Evolutionary conservation across 1,140 invertebrate species (phyloP).

Genomic region (Aphelenchoides avenae): DNA sequence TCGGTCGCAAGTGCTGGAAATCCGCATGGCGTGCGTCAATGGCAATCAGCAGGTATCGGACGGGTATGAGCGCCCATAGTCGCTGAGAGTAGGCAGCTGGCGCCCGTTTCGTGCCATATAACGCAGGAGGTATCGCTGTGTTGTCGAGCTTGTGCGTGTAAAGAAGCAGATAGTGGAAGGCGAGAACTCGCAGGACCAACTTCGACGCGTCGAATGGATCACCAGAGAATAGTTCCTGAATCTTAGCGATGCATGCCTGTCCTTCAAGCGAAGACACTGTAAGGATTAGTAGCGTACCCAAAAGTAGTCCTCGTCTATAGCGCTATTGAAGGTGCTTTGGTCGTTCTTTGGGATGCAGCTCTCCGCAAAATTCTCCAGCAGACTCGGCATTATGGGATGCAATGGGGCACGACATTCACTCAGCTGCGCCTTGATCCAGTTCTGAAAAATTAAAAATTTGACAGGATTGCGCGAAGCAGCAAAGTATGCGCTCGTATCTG

Average conservation of each 20-base stretch:
- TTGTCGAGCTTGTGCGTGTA: slow-evolving; percentile 37
- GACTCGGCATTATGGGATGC: slow-evolving; percentile 28
- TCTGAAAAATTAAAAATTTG: no score
- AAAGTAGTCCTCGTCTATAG: slow-evolving; percentile 40
- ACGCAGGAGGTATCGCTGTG: slow-evolving; percentile 1
- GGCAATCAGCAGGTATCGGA: slow-evolving; percentile 29
- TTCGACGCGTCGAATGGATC: slow-evolving; percentile 35
- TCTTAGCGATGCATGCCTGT: not conserved
- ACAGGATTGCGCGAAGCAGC: no score
- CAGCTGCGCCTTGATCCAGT: no score
- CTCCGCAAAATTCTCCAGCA: slow-evolving; percentile 35
- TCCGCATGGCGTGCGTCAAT: slow-evolving; percentile 29
- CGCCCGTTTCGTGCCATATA: not conserved
- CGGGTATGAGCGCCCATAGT: slow-evolving; percentile 39
- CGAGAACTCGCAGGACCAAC: slow-evolving; percentile 26
- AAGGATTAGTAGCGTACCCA: slow-evolving; percentile 11
- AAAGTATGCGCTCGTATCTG: no score
- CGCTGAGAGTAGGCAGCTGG: slow-evolving; percentile 25
- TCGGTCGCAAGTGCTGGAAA: slow-evolving; percentile 28
- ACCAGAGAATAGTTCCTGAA: slow-evolving; percentile 37
- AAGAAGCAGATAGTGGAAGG: slow-evolving; percentile 33
- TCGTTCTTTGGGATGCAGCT: slow-evolving; percentile 32
- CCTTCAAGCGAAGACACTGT: not conserved
- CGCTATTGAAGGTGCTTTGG: slow-evolving; percentile 15
- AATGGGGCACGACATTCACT: slow-evolving; percentile 29